Percentiles rank a stretch among this genome's conserved stretches.
phyloP scores from a whole-genome alignment of 2,797 vertebrate genomes.

The Tokudaia tokunoshimensis region DNA sequence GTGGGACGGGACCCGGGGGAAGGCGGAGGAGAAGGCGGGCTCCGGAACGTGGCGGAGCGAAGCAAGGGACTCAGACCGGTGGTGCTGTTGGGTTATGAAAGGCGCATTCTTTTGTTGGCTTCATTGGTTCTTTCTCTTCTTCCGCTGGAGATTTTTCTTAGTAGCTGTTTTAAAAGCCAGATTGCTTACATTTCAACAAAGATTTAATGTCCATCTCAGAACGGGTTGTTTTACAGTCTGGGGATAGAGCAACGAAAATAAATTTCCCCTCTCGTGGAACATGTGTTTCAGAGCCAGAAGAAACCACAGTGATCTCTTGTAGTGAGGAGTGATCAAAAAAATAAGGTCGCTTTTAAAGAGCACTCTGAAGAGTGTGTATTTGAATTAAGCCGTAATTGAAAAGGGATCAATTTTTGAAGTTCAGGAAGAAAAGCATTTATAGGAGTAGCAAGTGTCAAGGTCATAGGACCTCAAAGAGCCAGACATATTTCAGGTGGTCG shows the following conservation, averaged over 20 bases:
- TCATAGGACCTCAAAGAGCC: background rate
- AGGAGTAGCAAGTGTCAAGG: background rate
- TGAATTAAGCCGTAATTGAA: background rate
- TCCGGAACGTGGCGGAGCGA: background rate
- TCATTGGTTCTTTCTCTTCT: background rate
- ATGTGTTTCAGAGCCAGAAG: background rate
- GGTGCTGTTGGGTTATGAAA: background rate
- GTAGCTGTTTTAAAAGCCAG: background rate
- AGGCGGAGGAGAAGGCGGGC: background rate
- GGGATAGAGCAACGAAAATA: background rate
- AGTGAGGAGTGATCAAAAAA: background rate
- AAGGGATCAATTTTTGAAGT: background rate
- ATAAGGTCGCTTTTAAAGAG: background rate
- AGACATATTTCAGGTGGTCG: background rate
- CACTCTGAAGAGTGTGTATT: background rate
- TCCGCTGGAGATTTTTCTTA: background rate
- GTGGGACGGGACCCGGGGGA: background rate
- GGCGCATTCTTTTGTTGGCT: background rate
- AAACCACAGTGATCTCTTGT: background rate
- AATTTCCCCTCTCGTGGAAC: background rate
- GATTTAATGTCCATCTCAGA: background rate
- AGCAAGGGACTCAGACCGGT: background rate
- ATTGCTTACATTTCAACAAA: background rate
- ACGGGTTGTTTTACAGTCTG: background rate
- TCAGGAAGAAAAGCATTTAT: background rate